Evolutionary conservation across 2,888 invertebrate genomes (phyloP), one percentile per base, ranked within the genome.

Genomic region (Lithophane ornitopus): DNA sequence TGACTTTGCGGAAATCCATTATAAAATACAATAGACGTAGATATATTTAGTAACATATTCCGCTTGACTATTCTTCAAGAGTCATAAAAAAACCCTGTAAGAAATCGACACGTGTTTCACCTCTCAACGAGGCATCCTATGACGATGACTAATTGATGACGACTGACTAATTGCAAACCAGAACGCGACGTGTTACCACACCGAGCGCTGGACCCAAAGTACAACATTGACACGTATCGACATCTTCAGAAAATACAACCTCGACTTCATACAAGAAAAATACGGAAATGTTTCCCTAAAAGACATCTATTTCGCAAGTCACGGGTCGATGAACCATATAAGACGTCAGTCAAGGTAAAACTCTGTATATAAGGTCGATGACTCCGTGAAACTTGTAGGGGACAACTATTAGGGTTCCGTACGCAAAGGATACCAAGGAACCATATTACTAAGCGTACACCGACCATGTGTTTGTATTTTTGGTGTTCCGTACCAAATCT

Each of bases 291-390:
- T 66, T 74, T 66, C 22, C 8, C 8, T 26, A 46, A 0, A n/a
- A 62, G n/a, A n/a, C n/a, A 1, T 26, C 0, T 54, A 56, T 80
- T 70, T 56, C 16, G 70, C 76, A 34, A 62, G 62, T 76, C 80
- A 80, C 67, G 11, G 58, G 62, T 76, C 72, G 28, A 26, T 62
- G 67, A 67, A 80, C 72, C 28, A n/a, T 67, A 58, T 84, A 81
- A 76, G 62, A 54, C 67, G n/a, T 26, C 39, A 56, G 58, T 70
- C 58, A 80, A 82, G 49, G 71, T 34, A 65, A 76, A 58, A 70
- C 46, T 54, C 19, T 66, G 14, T 58, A 22, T 56, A 19, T 12
- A 14, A 28, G 14, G n/a, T 69, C 26, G 59, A 41, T 46, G 44
- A 54, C 56, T 41, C 7, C 16, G 41, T 49, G 56, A 72, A 63